Evolutionary conservation across 2,797 vertebrate species (phyloP).

Genomic region (Chaetophractus vellerosus): DNA sequence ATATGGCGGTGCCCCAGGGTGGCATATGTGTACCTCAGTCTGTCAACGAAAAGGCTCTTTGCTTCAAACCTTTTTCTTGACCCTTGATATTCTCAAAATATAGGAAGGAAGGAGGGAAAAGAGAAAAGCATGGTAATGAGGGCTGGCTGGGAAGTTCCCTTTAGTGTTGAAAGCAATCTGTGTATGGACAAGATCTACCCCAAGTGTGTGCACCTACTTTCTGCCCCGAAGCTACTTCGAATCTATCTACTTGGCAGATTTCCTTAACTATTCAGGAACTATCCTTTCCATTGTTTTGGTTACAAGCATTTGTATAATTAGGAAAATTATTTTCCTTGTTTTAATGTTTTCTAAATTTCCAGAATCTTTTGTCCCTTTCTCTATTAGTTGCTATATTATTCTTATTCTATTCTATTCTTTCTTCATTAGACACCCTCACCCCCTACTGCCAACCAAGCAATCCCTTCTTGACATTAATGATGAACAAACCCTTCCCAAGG

Average conservation of each 20-base stretch:
- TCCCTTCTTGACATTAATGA: conserved; percentile 14
- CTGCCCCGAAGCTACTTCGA: background rate
- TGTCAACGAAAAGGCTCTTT: background rate
- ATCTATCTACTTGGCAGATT: background rate
- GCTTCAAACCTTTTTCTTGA: background rate
- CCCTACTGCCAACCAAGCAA: background rate
- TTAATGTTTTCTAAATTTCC: background rate
- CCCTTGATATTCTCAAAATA: background rate
- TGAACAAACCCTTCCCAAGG: conserved; percentile 16
- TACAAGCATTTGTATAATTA: conserved; percentile 39
- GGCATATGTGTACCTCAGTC: background rate
- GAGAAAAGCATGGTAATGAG: background rate
- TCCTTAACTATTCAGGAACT: background rate
- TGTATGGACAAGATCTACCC: background rate
- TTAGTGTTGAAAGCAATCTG: background rate
- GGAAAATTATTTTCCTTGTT: conserved; percentile 1
- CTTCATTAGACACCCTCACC: background rate
- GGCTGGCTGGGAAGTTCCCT: background rate
- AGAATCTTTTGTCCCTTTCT: background rate
- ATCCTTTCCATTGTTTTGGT: background rate
- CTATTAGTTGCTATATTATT: conserved; percentile 14
- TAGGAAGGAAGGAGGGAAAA: background rate
- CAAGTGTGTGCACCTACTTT: background rate
- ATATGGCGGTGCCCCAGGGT: background rate
- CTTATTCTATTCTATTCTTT: conserved; percentile 50